phyloP scores from a whole-genome alignment of 2,888 invertebrate genomes.

The Leucoptera coffeella region DNA sequence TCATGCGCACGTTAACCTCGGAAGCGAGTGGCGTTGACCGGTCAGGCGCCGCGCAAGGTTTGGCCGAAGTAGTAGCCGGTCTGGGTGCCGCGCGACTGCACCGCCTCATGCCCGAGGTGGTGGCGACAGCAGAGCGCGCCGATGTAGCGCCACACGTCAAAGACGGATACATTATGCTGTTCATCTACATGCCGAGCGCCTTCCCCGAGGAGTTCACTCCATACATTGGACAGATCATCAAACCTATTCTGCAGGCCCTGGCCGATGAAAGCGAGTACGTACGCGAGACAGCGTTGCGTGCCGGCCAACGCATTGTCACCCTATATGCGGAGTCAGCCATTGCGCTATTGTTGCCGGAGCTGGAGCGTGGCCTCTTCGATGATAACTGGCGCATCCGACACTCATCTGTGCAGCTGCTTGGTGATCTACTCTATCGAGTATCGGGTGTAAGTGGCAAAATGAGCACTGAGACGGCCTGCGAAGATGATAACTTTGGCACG shows the following conservation, averaged over 20 bases:
- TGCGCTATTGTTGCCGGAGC: conserved; percentile 83
- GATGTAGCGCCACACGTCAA: conserved; percentile 96
- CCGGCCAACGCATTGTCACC: conserved; percentile 94
- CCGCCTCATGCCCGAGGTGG: conserved; percentile 96
- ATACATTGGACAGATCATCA: conserved; percentile 95
- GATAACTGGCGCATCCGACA: conserved; percentile 98
- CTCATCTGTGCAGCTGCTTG: conserved; percentile 90
- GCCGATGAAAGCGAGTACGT: conserved; percentile 99
- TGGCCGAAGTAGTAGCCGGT: conserved; percentile 96
- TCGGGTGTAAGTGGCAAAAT: conserved; percentile 98
- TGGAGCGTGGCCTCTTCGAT: conserved; percentile 91
- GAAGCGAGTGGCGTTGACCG: conserved; percentile 93
- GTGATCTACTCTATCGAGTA: conserved; percentile 91
- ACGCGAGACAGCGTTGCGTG: conserved; percentile 91
- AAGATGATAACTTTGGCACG: conserved; percentile 99
- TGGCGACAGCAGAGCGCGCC: conserved; percentile 84
- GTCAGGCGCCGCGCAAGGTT: conserved; percentile 92
- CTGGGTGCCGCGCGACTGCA: conserved; percentile 92
- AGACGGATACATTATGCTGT: conserved; percentile 99
- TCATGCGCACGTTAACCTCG: conserved; percentile 95
- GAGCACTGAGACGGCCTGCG: conserved; percentile 96
- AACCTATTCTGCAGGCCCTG: conserved; percentile 92
- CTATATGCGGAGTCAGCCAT: conserved; percentile 95
- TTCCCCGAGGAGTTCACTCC: conserved; percentile 94
- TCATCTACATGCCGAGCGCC: conserved; percentile 97